phyloP scores from a whole-genome alignment of 2,113 vertebrate genomes.

The Ctenomys sociabilis region DNA sequence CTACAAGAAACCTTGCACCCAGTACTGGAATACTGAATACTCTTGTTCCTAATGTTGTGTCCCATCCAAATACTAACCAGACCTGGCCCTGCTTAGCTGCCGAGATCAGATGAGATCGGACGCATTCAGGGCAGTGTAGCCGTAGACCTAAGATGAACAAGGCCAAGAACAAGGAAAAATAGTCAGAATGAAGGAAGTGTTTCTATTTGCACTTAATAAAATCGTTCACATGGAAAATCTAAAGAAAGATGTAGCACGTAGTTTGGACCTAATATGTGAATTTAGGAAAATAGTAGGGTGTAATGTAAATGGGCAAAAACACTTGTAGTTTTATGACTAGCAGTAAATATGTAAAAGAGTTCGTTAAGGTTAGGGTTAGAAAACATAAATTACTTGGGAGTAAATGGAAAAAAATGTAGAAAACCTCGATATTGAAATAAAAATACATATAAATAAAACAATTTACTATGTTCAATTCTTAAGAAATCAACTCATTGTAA shows the following conservation, averaged over 20 bases:
- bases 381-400: neutral
- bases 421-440: neutral
- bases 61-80: too few species aligned
- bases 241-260: neutral
- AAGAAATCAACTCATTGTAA: neutral
- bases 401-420: slow-evolving; percentile 18
- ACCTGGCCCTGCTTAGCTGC: too few species aligned
- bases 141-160: neutral
- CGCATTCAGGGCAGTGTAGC: too few species aligned
- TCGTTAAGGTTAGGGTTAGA: neutral
- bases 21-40: neutral
- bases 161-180: neutral
- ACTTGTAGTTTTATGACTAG: neutral
- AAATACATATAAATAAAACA: neutral
- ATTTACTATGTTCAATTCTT: neutral
- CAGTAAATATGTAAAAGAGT: neutral
- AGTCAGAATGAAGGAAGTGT: neutral
- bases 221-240: neutral
- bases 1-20: neutral
- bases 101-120: too few species aligned
- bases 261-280: neutral
- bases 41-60: neutral
- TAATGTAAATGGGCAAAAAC: neutral
- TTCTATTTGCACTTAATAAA: neutral
- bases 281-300: neutral